Evolutionary conservation across 2,888 invertebrate genomes (phyloP), one percentile per base, ranked within the genome.

Genomic region (Galerucella nymphaeae): DNA sequence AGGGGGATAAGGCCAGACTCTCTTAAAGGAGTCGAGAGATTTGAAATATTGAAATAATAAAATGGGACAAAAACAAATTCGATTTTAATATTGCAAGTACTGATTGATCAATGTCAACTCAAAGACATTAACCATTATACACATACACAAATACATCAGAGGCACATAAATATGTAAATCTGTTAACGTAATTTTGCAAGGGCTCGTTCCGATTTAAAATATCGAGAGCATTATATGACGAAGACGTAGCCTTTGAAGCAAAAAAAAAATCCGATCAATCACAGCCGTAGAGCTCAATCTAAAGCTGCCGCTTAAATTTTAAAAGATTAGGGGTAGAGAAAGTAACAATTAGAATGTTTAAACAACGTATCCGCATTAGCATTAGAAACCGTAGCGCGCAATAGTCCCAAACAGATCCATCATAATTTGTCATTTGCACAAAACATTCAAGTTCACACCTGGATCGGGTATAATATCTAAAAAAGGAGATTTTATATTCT

Each of bases 271-370:
- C 75, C 77, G 61, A 77, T 77, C 77, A 77, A 77, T 77, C 77
- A 77, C 72, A 48, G 75, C 71, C 58, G 61, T 48, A 55, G 30
- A 67, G 67, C 64, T 67, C 45, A 71, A 69, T 75, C 71, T 72
- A 59, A 65, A 58, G 69, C 69, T 71, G 66, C 42, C 59, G 66
- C 74, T 70, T 65, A 64, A 70, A 69, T 70, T 77, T 66, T 45
- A 71, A 76, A 76, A 73, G 63, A 79, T 76, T 74, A 70, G 73
- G 79, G 77, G 78, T 77, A 80, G 71, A 75, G 77, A 82, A 84
- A 82, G 82, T 83, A 83, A 86, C 85, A 85, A 86, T 86, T 85
- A 84, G 82, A 80, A 82, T 85, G 84, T 85, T 86, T 86, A 85
- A 85, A 85, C 85, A 85, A 85, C 84, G 82, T 79, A 80, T 75